Base-by-base conservation (phyloP, 2,888 invertebrate genomes). In the Ceraclea dissimilis region DNA sequence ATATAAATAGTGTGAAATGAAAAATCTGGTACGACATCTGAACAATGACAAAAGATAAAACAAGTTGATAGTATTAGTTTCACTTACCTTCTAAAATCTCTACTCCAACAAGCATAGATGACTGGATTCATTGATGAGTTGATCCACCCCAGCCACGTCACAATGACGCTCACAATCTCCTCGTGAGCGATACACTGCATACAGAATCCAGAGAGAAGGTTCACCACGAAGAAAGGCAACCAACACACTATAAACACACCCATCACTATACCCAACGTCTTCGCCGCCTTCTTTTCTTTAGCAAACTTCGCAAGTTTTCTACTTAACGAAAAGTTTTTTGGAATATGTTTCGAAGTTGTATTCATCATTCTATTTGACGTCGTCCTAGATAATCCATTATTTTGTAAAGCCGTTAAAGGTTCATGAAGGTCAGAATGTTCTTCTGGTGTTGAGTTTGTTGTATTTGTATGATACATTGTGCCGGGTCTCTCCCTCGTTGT, bases 31-130 rank as follows among this genome's bases (percentile, higher is more conserved):
- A n/a, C n/a, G n/a, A n/a, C n/a, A n/a, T n/a, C n/a, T n/a, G n/a
- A n/a, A n/a, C n/a, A n/a, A n/a, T n/a, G n/a, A 26, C 26, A 26
- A 26, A 26, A 26, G 26, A 6, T 49, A 34, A 51, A n/a, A n/a
- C n/a, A n/a, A n/a, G n/a, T 10, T 49, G 31, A 26, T 10, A 26
- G 18, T 49, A 17, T 51, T 10, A 5, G 18, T 4, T 22, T 18
- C 16, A 19, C 81, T 79, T 70, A 92, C 92, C 93, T 88, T 75
- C 93, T 80, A 71, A 97, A 97, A 74, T 97, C 97, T 67, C 93
- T 82, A 77, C 94, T 95, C 89, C 96, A 96, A 70, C 94, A 93
- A n/a, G 96, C 96, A 72, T 97, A 97, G 69, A 97, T 97, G 63
- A 96, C 92, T 0, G 96, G 96, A 78, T 94, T 94, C 93, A 94